Evolutionary conservation across 2,888 invertebrate species (phyloP).

Genomic region (Cremastinae sp.): DNA sequence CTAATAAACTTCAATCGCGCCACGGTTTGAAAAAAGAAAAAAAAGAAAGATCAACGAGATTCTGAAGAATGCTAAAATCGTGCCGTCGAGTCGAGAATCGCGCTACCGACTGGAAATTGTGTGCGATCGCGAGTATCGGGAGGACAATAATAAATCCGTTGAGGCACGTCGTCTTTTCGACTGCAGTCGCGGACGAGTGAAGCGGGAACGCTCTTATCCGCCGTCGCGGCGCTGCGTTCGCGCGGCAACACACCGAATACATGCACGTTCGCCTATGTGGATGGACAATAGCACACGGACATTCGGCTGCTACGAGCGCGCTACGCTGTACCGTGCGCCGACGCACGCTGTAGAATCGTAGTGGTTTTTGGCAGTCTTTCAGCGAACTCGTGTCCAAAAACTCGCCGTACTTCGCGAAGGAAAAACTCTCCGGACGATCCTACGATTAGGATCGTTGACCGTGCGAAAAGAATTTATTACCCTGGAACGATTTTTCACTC

Average conservation of each 20-base stretch:
- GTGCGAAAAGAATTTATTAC: background rate
- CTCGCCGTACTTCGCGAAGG: background rate
- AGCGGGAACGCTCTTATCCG: slow-evolving; percentile 51
- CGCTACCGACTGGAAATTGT: slow-evolving; percentile 4
- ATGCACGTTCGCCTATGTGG: background rate
- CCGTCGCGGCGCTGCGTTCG: slow-evolving; percentile 58
- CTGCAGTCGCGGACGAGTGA: slow-evolving; percentile 40
- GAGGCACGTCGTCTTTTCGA: slow-evolving; percentile 39
- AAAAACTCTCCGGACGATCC: background rate
- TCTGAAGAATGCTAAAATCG: slow-evolving; percentile 54
- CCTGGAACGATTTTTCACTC: background rate
- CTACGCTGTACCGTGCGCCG: background rate
- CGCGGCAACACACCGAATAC: slow-evolving; percentile 52
- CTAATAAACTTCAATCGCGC: background rate
- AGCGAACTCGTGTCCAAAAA: background rate
- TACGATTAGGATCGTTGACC: background rate
- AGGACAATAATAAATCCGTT: slow-evolving; percentile 17
- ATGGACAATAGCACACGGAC: background rate
- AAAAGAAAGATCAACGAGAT: background rate
- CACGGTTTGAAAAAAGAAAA: background rate
- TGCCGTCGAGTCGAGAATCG: slow-evolving; percentile 13
- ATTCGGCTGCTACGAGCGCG: background rate
- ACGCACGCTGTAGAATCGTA: no score
- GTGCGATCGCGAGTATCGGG: slow-evolving; percentile 5
- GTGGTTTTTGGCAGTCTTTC: no score